These are phyloP conservation scores for Pseudochirops cupreus DNA, from an alignment of 2,797 vertebrate species.

Conservation along the genomic window DNA sequence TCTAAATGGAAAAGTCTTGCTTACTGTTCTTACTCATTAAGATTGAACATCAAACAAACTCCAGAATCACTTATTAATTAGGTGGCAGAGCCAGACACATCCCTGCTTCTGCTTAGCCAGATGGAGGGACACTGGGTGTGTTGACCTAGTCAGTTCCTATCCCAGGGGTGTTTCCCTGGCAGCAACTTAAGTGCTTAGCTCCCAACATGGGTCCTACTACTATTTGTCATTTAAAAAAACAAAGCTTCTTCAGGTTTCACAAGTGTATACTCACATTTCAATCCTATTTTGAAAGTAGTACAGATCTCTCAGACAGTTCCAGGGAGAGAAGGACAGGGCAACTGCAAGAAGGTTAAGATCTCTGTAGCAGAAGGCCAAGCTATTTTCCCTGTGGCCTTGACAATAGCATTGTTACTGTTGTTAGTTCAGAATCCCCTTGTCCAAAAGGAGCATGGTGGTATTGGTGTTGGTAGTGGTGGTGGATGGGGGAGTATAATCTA, in stretches of 20 bases:
- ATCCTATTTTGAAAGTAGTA: constrained; percentile 75
- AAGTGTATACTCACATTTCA: constrained; percentile 75
- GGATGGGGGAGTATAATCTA: neutral
- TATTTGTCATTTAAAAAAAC: constrained; percentile 80
- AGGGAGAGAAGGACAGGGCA: constrained; percentile 55
- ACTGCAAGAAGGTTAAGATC: constrained; percentile 30
- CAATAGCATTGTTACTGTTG: neutral
- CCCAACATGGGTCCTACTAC: constrained; percentile 59
- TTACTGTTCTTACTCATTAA: constrained; percentile 84
- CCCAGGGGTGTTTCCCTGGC: constrained; percentile 77
- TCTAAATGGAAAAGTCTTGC: constrained; percentile 84
- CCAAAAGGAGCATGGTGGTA: neutral
- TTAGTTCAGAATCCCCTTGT: neutral
- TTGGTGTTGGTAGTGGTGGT: neutral
- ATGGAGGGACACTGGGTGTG: constrained; percentile 76
- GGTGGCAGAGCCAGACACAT: constrained; percentile 78
- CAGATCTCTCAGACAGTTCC: constrained; percentile 69
- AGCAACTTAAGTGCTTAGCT: constrained; percentile 64
- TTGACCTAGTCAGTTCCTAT: constrained; percentile 69
- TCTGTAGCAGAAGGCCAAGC: constrained; percentile 55
- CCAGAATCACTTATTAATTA: constrained; percentile 86
- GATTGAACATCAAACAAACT: constrained; percentile 82
- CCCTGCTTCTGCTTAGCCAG: constrained; percentile 73
- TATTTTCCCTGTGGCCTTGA: constrained; percentile 7
- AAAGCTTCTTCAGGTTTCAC: constrained; percentile 70